Conservation (phyloP, 2,888 invertebrate species). For the Sipha maydis region DNA sequence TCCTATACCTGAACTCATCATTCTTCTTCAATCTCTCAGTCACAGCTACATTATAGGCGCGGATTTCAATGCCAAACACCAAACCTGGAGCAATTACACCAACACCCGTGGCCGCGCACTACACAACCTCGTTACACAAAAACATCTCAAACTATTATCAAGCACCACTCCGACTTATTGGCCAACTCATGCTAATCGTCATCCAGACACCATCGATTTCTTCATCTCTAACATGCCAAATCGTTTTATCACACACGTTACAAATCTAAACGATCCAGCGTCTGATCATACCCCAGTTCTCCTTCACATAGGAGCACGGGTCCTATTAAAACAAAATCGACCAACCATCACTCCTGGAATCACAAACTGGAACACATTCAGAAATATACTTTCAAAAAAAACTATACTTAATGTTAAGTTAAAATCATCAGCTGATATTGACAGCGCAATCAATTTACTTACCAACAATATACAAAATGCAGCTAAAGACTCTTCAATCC, state of each 20-base stretch:
- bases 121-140: too few relatives aligned
- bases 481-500: background rate
- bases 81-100: too few relatives aligned
- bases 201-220: slow-evolving; percentile 65
- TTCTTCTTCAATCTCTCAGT: too few relatives aligned
- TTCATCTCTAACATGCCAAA: slow-evolving; percentile 63
- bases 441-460: slow-evolving; percentile 4
- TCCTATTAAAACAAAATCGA: background rate
- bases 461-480: slow-evolving; percentile 37
- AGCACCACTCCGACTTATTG: slow-evolving; percentile 61
- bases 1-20: too few relatives aligned
- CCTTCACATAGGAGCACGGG: background rate
- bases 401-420: slow-evolving; percentile 1
- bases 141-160: background rate
- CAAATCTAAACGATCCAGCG: background rate
- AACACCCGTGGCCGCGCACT: background rate
- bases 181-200: slow-evolving; percentile 64
- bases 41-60: too few relatives aligned
- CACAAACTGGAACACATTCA: background rate
- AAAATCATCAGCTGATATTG: slow-evolving; percentile 36
- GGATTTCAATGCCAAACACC: too few relatives aligned
- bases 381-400: background rate
- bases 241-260: background rate
- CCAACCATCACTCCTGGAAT: slow-evolving; percentile 13
- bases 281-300: background rate